These are phyloP conservation scores for Oedothorax gibbosus DNA, from an alignment of 1,140 invertebrate genomes.

Conservation along the genomic window DNA sequence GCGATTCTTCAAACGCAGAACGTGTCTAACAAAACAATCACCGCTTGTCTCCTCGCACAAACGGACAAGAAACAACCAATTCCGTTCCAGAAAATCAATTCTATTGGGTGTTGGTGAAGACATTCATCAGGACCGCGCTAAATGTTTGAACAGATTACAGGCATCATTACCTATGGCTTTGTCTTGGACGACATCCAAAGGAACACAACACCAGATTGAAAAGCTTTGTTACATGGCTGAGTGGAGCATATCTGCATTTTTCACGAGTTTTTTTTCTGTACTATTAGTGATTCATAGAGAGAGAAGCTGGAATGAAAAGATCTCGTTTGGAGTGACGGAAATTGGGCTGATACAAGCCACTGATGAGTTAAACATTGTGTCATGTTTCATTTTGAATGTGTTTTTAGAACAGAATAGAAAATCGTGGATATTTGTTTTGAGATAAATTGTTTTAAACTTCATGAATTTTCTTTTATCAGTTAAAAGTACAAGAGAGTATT, in stretches of 20 bases:
- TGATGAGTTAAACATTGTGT: too few species aligned
- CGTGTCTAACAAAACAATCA: too few species aligned
- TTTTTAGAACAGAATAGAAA: too few species aligned
- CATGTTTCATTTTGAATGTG: too few species aligned
- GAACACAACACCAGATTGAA: conserved; percentile 17
- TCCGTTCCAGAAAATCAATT: conserved; percentile 24
- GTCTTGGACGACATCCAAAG: conserved; percentile 37
- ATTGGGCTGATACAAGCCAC: background rate
- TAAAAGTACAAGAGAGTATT: too few species aligned
- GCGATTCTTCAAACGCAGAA: too few species aligned
- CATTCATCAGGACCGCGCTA: conserved; percentile 39
- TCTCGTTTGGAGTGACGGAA: background rate
- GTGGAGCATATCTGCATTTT: conserved; percentile 24
- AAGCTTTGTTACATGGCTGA: conserved; percentile 39
- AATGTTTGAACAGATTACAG: conserved; percentile 41
- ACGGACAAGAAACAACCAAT: background rate
- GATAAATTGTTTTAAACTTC: too few species aligned
- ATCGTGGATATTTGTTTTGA: too few species aligned
- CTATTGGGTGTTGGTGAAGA: conserved; percentile 1
- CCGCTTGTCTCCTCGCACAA: background rate
- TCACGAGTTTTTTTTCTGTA: background rate
- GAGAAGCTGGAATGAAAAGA: conserved; percentile 4
- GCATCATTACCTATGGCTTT: conserved; percentile 50
- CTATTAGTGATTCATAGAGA: conserved; percentile 28
- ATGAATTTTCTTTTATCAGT: too few species aligned